phyloP scores from a whole-genome alignment of 2,888 invertebrate species.

The Embidobia sp. region DNA sequence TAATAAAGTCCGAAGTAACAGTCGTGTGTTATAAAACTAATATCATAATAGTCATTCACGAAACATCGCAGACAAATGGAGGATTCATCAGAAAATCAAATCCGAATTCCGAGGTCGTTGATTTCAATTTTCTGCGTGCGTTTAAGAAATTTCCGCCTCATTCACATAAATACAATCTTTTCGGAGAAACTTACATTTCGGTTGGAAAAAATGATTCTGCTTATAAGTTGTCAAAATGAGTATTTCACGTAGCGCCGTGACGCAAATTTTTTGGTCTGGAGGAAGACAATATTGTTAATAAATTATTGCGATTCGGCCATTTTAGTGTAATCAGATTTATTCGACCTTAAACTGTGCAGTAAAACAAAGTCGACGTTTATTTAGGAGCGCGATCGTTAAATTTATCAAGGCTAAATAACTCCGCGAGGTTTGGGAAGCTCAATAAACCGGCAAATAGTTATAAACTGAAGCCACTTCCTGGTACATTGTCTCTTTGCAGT shows the following conservation, averaged over 20 bases:
- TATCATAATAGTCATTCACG: conserved; percentile 7
- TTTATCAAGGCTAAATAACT: conserved; percentile 12
- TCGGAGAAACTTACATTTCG: too few relatives aligned
- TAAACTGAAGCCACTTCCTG: neutral
- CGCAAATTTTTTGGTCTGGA: neutral
- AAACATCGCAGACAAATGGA: conserved; percentile 9
- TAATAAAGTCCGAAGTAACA: too few relatives aligned
- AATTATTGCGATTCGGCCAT: conserved; percentile 3
- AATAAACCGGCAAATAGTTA: neutral
- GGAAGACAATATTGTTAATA: neutral
- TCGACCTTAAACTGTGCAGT: conserved; percentile 2
- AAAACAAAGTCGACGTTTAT: conserved; percentile 5
- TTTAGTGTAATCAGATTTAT: neutral
- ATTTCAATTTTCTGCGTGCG: conserved; percentile 3
- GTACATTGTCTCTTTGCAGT: conserved; percentile 1
- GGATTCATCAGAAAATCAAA: conserved; percentile 13
- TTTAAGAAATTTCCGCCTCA: neutral
- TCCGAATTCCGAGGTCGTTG: too few relatives aligned
- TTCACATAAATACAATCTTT: neutral
- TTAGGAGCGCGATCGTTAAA: conserved; percentile 2
- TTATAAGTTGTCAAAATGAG: neutral
- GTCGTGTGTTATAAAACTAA: too few relatives aligned
- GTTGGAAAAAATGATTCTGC: neutral
- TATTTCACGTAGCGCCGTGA: neutral
- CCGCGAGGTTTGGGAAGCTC: neutral